Evolutionary conservation across 1,140 invertebrate species (phyloP), one percentile per base, ranked within the genome.

Genomic region (Neodiprion fabricii): DNA sequence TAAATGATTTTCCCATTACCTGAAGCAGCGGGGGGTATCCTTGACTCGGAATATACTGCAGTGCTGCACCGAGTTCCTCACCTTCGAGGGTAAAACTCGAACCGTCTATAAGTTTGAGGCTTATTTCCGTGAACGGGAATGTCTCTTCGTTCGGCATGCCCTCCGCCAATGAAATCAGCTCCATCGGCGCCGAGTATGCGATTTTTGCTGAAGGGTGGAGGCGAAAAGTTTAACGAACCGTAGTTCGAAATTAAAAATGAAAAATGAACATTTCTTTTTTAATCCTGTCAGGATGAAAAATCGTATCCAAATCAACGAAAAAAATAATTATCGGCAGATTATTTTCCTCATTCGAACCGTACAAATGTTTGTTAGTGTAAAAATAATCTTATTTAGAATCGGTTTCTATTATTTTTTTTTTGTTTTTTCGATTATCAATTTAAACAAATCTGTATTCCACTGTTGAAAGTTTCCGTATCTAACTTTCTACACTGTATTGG

Each of bases 141-240:
- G 94, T 91, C 21, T 90, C 85, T 72, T 94, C 92, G 79, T 95
- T 95, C 1, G 95, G 94, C 90, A 95, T 92, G 1, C 94, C 94
- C 75, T 94, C 92, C 0, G 94, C 94, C 74, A 96, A 86, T 1
- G 93, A 94, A 12, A 96, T 91, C 69, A 92, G 88, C 48, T 90
- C 90, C 67, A 92, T 91, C 50, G 92, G 90, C 67, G 92, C 90
- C 53, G 91, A 90, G 77, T 93, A 92, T 14, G 92, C 87, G 9
- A 93, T 86, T 75, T 92, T 91, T 23, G 92, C 93, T 94, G 83
- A 8, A 86, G 87, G 5, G 28, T 4, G 28, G 28, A 40, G 28
- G 5, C 28, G 28, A 40, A 5, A 40, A 40, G 17, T 40, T 40
- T 1, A 40, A 40, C 28, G 28, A 40, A 40, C 28, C 28, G 28